These are phyloP conservation scores for Acyrthosiphon pisum DNA, from an alignment of 1,140 invertebrate species.

Conservation along the genomic window DNA sequence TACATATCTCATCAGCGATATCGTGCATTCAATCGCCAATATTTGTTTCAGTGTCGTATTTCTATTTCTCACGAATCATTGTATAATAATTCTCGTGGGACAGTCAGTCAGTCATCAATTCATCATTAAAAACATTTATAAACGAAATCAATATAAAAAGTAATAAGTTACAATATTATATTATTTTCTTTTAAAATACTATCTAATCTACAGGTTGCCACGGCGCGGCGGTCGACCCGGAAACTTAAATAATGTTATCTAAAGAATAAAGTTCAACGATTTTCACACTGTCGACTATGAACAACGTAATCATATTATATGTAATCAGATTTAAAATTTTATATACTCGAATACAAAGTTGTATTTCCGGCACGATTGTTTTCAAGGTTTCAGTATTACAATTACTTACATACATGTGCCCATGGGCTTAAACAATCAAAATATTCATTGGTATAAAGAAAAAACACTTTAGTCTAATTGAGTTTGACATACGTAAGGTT, in stretches of 20 bases:
- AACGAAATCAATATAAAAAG: neutral
- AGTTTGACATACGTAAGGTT: neutral
- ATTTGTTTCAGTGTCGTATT: neutral
- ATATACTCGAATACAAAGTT: constrained; percentile 1
- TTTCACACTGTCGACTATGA: neutral
- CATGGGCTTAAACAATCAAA: constrained; percentile 11
- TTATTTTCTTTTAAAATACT: neutral
- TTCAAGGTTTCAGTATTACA: constrained; percentile 32
- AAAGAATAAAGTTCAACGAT: constrained; percentile 24
- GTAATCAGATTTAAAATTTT: constrained; percentile 34
- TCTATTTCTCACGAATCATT: neutral
- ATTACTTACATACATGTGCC: neutral
- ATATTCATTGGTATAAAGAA: neutral
- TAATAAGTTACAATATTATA: neutral
- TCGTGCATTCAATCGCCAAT: neutral
- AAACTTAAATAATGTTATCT: constrained; percentile 28
- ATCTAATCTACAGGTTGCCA: neutral
- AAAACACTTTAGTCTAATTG: neutral
- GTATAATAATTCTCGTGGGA: neutral
- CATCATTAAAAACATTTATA: neutral
- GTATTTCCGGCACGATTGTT: constrained; percentile 12
- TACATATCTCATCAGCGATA: neutral
- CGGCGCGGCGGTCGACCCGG: neutral
- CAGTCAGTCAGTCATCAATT: neutral
- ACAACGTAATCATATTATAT: constrained; percentile 33